Conservation (phyloP, 2,113 vertebrate genomes). For the Probosciger aterrimus region DNA sequence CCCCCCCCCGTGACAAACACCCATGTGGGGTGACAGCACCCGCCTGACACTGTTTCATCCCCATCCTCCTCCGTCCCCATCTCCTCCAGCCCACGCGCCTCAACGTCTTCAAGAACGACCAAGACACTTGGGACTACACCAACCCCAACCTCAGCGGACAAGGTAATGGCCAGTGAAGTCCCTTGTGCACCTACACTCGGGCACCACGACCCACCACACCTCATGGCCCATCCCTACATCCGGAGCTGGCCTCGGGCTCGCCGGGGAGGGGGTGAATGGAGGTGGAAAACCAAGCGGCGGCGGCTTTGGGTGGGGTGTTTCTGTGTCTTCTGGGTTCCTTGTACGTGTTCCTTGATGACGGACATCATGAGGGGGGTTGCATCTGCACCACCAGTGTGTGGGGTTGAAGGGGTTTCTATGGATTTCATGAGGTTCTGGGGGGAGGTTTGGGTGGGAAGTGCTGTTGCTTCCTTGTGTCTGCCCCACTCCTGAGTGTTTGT, state of each 20-base stretch:
- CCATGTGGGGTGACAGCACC: too few relatives aligned
- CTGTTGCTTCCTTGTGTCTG: too few relatives aligned
- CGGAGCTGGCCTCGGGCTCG: background rate
- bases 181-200: background rate
- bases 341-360: background rate
- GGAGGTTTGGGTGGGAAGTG: too few relatives aligned
- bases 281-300: background rate
- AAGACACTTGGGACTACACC: constrained; percentile 97
- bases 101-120: constrained; percentile 97
- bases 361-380: background rate
- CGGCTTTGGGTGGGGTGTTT: too few relatives aligned
- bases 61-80: too few relatives aligned
- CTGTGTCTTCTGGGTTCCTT: background rate
- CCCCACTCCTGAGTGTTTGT: too few relatives aligned
- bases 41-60: background rate
- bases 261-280: background rate
- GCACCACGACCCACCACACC: background rate
- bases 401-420: too few relatives aligned
- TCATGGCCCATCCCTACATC: background rate
- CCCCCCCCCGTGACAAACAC: too few relatives aligned
- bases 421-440: too few relatives aligned
- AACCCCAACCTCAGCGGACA: constrained; percentile 92
- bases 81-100: constrained; percentile 86
- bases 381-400: too few relatives aligned
- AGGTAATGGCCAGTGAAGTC: constrained; percentile 84